These are phyloP conservation scores for Agelaius tricolor DNA, from an alignment of 2,113 vertebrate genomes.

Conservation along the genomic window DNA sequence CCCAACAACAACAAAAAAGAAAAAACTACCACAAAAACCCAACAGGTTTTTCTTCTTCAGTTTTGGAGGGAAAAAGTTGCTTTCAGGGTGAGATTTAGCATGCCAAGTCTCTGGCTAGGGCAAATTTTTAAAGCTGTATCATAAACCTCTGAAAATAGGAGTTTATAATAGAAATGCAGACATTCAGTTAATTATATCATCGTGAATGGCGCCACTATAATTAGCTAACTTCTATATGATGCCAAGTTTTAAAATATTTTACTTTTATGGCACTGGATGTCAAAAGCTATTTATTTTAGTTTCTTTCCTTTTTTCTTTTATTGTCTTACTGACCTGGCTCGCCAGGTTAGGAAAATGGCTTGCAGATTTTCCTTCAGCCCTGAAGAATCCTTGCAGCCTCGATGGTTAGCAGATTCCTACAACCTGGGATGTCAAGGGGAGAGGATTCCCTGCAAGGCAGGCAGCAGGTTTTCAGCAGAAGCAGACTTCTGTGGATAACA, in stretches of 20 bases:
- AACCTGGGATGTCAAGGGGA: background rate
- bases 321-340: constrained; percentile 37
- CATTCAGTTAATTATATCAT: constrained; percentile 75
- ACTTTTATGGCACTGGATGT: constrained; percentile 69
- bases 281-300: constrained; percentile 46
- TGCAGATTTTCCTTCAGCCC: constrained; percentile 29
- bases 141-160: constrained; percentile 70
- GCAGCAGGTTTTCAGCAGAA: background rate
- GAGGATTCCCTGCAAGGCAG: background rate
- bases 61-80: constrained; percentile 18
- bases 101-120: constrained; percentile 55
- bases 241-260: constrained; percentile 74
- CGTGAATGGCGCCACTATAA: constrained; percentile 76
- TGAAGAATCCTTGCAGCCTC: background rate
- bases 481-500: background rate
- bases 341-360: constrained; percentile 58
- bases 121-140: constrained; percentile 67
- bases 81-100: constrained; percentile 19
- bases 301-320: constrained; percentile 56
- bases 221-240: constrained; percentile 70
- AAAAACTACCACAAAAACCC: background rate
- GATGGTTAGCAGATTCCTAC: background rate
- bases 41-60: background rate
- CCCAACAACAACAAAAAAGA: background rate
- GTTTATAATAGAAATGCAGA: constrained; percentile 76